A percentile compares a stretch with the other conserved stretches of the same genome.
Conservation (phyloP, 2,113 vertebrate species). For the Stercorarius parasiticus region DNA sequence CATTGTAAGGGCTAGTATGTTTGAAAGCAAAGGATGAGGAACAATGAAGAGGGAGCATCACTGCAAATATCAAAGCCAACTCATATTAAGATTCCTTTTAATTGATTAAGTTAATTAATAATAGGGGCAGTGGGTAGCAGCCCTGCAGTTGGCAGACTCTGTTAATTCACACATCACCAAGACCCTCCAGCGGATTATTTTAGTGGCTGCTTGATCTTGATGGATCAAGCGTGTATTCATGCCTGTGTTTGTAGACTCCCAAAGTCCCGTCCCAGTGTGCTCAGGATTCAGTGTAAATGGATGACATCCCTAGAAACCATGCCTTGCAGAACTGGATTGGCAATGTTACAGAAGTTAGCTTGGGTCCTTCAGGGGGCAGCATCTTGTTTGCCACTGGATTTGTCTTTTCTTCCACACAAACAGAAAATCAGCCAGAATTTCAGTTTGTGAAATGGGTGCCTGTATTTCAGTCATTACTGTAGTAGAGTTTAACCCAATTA, state of each 20-base stretch:
- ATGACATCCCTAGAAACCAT: not conserved
- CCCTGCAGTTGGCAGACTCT: not conserved
- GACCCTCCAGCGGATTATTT: not conserved
- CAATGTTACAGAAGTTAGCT: not conserved
- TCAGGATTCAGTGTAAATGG: not conserved
- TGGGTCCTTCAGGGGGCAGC: not conserved
- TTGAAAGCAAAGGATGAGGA: not conserved
- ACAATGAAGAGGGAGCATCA: not conserved
- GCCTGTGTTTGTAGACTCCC: not conserved
- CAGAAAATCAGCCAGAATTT: not conserved
- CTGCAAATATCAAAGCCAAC: not conserved
- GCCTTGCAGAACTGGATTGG: not conserved
- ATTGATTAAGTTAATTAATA: not conserved
- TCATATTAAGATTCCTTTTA: not conserved
- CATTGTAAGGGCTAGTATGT: not conserved
- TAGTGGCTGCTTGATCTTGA: not conserved
- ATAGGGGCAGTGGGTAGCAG: not conserved
- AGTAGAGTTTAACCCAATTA: not conserved
- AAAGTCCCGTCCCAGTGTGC: not conserved
- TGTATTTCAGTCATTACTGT: not conserved
- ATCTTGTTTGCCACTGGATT: not conserved
- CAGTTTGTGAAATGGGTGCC: not conserved
- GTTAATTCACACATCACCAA: not conserved
- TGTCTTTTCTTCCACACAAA: not conserved
- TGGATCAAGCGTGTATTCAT: not conserved